phyloP scores from a whole-genome alignment of 1,140 invertebrate species.

The Drosophila kurseongensis region DNA sequence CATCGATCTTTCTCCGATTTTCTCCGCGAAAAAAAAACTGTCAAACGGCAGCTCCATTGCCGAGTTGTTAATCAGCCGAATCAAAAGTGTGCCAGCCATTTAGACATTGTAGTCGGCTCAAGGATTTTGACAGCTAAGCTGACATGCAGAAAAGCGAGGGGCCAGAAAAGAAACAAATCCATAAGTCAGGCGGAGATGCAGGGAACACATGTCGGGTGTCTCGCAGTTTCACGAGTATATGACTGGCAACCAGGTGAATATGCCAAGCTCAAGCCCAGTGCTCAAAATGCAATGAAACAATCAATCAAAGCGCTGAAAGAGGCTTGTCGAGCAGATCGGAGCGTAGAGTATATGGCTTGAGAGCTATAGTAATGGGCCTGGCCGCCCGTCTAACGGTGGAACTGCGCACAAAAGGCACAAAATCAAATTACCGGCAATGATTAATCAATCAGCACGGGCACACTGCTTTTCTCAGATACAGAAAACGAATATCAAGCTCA shows the following conservation, averaged over 20 bases:
- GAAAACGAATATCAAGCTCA: conserved; percentile 26
- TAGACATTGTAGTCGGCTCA: conserved; percentile 68
- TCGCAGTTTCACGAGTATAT: conserved; percentile 36
- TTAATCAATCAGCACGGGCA: conserved; percentile 76
- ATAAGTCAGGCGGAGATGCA: conserved; percentile 35
- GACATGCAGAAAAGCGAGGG: conserved; percentile 58
- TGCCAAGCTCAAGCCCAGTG: conserved; percentile 58
- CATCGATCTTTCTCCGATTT: conserved; percentile 57
- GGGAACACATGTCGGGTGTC: conserved; percentile 61
- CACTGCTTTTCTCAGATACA: conserved; percentile 14
- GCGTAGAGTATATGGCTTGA: background rate
- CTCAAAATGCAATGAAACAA: conserved; percentile 78
- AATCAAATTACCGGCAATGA: conserved; percentile 81
- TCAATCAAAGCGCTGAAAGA: conserved; percentile 76
- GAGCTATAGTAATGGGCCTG: conserved; percentile 17
- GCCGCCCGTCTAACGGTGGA: conserved; percentile 68
- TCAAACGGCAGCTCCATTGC: conserved; percentile 46
- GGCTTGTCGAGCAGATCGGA: conserved; percentile 56
- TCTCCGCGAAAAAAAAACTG: conserved; percentile 41
- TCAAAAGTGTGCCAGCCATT: conserved; percentile 51
- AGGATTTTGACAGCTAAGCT: conserved; percentile 80
- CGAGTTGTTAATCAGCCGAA: conserved; percentile 67
- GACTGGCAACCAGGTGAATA: conserved; percentile 65
- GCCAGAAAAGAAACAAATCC: conserved; percentile 10
- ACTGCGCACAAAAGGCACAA: conserved; percentile 68